A percentile compares a stretch with the other conserved stretches of the same genome.
Conservation (phyloP, 2,797 vertebrate species). For the Sebastes trivittatus region DNA sequence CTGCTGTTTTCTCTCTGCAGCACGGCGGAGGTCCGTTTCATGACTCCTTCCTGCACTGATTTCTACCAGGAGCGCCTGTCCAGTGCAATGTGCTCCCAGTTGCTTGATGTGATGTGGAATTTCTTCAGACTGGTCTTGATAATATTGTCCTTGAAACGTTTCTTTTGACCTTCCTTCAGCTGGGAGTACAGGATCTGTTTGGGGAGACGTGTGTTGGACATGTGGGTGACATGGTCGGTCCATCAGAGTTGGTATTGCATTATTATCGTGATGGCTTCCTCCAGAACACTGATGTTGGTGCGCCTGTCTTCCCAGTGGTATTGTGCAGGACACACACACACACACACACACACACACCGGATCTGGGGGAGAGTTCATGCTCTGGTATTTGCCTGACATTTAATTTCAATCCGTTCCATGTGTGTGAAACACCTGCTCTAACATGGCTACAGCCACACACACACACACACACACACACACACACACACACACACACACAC, state of each 20-base stretch:
- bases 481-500: background rate
- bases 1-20: background rate
- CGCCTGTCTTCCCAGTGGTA: background rate
- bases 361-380: conserved; percentile 39
- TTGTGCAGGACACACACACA: background rate
- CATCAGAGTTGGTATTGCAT: background rate
- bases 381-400: conserved; percentile 73
- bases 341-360: background rate
- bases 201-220: background rate
- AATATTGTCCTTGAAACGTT: background rate
- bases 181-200: background rate
- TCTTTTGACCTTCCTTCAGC: background rate
- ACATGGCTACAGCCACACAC: conserved; percentile 6
- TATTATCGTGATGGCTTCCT: background rate
- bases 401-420: conserved; percentile 37
- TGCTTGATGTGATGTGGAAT: background rate
- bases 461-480: background rate
- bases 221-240: background rate
- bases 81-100: background rate
- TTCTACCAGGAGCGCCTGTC: background rate
- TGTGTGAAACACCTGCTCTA: conserved; percentile 48
- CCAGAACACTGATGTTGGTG: background rate
- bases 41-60: background rate
- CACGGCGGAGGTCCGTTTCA: background rate
- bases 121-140: too few relatives aligned